A percentile compares a stretch with the other conserved stretches of the same genome.
Conservation (phyloP, 2,888 invertebrate genomes). For the Meiosimyza decipiens region DNA sequence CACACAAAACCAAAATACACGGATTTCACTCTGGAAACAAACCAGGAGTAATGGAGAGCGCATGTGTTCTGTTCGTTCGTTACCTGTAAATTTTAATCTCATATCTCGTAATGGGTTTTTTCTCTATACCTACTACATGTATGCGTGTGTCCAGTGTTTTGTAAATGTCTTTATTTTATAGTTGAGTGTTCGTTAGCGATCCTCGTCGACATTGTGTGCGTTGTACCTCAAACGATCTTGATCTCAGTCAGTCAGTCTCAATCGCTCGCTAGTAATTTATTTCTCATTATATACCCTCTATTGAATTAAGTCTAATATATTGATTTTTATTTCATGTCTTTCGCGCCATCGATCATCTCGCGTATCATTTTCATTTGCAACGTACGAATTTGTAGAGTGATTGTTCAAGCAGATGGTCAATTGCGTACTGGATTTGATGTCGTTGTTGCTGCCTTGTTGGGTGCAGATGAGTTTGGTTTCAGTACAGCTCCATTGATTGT, state of each 20-base stretch:
- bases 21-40: not conserved
- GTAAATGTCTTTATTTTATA: slow-evolving; percentile 37
- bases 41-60: not conserved
- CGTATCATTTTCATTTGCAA: slow-evolving; percentile 42
- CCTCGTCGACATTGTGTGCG: slow-evolving; percentile 28
- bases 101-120: not conserved
- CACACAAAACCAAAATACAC: not conserved
- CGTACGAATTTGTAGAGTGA: slow-evolving; percentile 73
- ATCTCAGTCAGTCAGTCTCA: slow-evolving; percentile 47
- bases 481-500: slow-evolving; percentile 98
- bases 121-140: not conserved
- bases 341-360: slow-evolving; percentile 38
- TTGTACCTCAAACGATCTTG: slow-evolving; percentile 34
- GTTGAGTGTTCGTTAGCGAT: slow-evolving; percentile 31
- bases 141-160: slow-evolving; percentile 31
- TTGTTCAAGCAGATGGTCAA: slow-evolving; percentile 97
- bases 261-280: slow-evolving; percentile 59
- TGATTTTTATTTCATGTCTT: slow-evolving; percentile 55
- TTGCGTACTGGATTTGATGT: slow-evolving; percentile 96
- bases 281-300: slow-evolving; percentile 54
- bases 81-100: not conserved
- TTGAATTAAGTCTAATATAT: slow-evolving; percentile 54
- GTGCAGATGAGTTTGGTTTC: slow-evolving; percentile 99
- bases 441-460: slow-evolving; percentile 92
- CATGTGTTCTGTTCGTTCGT: not conserved